Base-by-base conservation (phyloP, 2,113 vertebrate genomes). In the Marmota monax region DNA sequence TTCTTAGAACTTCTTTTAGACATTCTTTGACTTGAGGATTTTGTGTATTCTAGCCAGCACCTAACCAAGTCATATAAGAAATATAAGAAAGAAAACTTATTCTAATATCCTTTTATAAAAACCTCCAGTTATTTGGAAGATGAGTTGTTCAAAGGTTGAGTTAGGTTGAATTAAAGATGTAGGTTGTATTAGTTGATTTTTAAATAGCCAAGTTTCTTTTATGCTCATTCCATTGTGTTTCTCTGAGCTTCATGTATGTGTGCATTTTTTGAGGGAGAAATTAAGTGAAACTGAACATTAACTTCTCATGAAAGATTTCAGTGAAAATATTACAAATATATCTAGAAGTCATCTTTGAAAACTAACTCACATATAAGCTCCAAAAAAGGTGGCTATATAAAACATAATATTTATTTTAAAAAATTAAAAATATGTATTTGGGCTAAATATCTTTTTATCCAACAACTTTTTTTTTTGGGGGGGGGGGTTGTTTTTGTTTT, bases 61-160 rank as follows among this genome's bases (percentile, higher is more conserved):
- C 99, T 96, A 99, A 99, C 98, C 99, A 99, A 98, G 99, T 99
- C 94, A 99, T 45, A 45, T 45, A 45, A 45, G 45, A 13, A 51
- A 53, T 53, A 53, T 53, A 53, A 53, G 14, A 16, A 53, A 53
- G 51, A 53, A 53, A 53, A 53, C 17, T 53, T 53, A 53, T 53
- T 53, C 51, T 16, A 53, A 45, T 51, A 17, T 48, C 48, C 13
- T 63, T 37, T 88, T 63, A 87, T 65, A 56, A 29, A 70, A 67
- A 22, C 23, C 53, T 94, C 14, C 25, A 37, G 1, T 85, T 94
- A 92, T 84, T 83, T 96, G 22, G 58, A 89, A 92, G 51, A 77
- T 79, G 53, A 78, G 3, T 84, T 79, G 42, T 89, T 90, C 79
- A 42, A 69, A 74, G 23, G 34, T 63, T 95, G 73, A 70, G n/a